phyloP scores from a whole-genome alignment of 2,888 invertebrate species.

The Drosophila siamana region DNA sequence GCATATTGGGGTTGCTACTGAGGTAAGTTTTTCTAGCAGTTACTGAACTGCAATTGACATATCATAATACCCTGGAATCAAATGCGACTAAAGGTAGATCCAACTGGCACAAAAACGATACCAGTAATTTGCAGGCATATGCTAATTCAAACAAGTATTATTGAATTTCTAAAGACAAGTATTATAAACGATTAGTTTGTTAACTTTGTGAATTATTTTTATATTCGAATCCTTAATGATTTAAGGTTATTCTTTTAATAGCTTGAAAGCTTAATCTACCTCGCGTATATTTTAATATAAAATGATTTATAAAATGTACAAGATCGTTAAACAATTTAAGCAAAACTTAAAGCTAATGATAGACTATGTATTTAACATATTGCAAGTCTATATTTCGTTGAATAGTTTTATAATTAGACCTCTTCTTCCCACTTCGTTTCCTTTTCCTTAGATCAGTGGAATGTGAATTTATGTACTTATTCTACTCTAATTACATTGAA shows the following conservation, averaged over 20 bases:
- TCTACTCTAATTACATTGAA: too few relatives aligned
- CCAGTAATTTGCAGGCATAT: too few relatives aligned
- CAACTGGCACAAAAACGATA: background rate
- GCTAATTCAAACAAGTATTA: too few relatives aligned
- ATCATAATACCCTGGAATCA: constrained; percentile 11
- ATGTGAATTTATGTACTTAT: background rate
- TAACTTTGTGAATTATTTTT: too few relatives aligned
- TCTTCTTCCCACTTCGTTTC: background rate
- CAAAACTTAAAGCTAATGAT: too few relatives aligned
- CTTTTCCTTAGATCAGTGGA: background rate
- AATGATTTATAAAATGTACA: too few relatives aligned
- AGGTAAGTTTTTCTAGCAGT: constrained; percentile 34
- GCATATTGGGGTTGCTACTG: constrained; percentile 19
- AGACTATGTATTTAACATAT: background rate
- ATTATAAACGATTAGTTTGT: too few relatives aligned
- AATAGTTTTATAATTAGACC: background rate
- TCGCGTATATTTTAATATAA: too few relatives aligned
- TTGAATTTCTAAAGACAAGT: background rate
- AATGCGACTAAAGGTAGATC: constrained; percentile 1
- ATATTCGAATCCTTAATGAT: too few relatives aligned
- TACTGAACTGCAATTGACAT: constrained; percentile 23
- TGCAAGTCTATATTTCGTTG: background rate
- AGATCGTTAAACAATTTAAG: too few relatives aligned
- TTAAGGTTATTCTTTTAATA: too few relatives aligned
- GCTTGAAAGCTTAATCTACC: too few relatives aligned